These are phyloP conservation scores for Fopius arisanus DNA, from an alignment of 1,140 invertebrate species.

Conservation along the genomic window DNA sequence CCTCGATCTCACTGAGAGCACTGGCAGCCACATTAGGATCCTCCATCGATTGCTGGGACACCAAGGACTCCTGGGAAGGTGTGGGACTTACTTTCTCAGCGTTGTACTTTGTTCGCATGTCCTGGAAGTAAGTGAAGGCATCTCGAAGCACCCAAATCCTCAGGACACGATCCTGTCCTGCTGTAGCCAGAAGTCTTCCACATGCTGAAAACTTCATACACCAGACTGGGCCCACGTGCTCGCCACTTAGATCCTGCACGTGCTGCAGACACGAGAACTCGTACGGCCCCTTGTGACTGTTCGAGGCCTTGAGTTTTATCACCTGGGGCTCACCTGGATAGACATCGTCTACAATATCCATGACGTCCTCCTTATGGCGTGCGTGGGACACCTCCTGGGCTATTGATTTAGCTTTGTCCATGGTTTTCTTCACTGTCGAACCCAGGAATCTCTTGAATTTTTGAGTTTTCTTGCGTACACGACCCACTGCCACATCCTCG, in stretches of 20 bases:
- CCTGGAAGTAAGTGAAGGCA: constrained; percentile 89
- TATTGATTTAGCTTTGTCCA: constrained; percentile 89
- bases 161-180: constrained; percentile 93
- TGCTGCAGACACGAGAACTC: constrained; percentile 86
- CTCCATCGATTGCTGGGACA: constrained; percentile 77
- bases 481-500: constrained; percentile 63
- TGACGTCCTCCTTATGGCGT: constrained; percentile 83
- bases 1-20: constrained; percentile 56
- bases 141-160: constrained; percentile 93
- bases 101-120: constrained; percentile 93
- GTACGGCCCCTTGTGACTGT: constrained; percentile 94
- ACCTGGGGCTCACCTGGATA: constrained; percentile 77
- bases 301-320: constrained; percentile 92
- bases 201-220: constrained; percentile 98
- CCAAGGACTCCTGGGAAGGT: constrained; percentile 87
- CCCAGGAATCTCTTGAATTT: constrained; percentile 86
- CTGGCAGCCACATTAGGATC: constrained; percentile 68
- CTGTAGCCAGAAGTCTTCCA: constrained; percentile 91
- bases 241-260: constrained; percentile 79
- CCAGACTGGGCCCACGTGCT: constrained; percentile 94
- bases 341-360: constrained; percentile 84
- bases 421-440: constrained; percentile 85
- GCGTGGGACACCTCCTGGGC: constrained; percentile 87
- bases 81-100: constrained; percentile 88
- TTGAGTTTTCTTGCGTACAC: constrained; percentile 64